A percentile compares a stretch with the other conserved stretches of the same genome.
phyloP scores from a whole-genome alignment of 2,113 vertebrate genomes.

The Hiodon alosoides region DNA sequence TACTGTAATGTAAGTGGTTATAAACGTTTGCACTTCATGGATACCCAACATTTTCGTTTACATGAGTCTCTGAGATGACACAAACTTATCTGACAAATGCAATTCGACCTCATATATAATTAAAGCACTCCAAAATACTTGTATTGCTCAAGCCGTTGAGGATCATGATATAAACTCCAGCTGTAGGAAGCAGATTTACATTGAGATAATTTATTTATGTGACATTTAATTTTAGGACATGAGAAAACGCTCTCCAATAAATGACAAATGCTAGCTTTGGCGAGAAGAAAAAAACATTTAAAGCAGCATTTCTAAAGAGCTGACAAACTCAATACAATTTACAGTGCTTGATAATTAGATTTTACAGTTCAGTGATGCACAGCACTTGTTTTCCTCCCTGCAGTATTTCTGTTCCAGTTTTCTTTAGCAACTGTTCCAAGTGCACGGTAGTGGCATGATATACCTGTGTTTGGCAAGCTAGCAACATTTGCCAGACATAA shows the following conservation, averaged over 20 bases:
- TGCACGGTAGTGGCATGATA: neutral
- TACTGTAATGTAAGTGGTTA: too few relatives aligned
- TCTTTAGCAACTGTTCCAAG: slow-evolving; percentile 37
- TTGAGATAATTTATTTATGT: neutral
- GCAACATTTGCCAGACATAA: too few relatives aligned
- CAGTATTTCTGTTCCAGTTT: slow-evolving; percentile 34
- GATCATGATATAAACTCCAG: too few relatives aligned
- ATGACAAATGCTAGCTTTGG: slow-evolving; percentile 25
- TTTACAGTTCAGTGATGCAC: slow-evolving; percentile 47
- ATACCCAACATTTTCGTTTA: too few relatives aligned
- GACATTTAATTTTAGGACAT: neutral
- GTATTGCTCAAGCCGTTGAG: too few relatives aligned
- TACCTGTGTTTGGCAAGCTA: too few relatives aligned
- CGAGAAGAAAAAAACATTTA: slow-evolving; percentile 19
- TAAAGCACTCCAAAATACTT: too few relatives aligned
- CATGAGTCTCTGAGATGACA: too few relatives aligned
- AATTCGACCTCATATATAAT: too few relatives aligned
- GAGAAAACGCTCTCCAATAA: slow-evolving; percentile 15
- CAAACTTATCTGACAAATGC: too few relatives aligned
- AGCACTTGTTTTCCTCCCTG: slow-evolving; percentile 38
- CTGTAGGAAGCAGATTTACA: neutral
- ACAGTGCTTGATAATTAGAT: slow-evolving; percentile 51
- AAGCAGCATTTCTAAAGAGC: slow-evolving; percentile 38
- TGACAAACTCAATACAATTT: slow-evolving; percentile 46
- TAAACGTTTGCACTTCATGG: too few relatives aligned